Percentiles rank a stretch among this genome's conserved stretches.
Conservation (phyloP, 2,797 vertebrate genomes). For the Coendou prehensilis region DNA sequence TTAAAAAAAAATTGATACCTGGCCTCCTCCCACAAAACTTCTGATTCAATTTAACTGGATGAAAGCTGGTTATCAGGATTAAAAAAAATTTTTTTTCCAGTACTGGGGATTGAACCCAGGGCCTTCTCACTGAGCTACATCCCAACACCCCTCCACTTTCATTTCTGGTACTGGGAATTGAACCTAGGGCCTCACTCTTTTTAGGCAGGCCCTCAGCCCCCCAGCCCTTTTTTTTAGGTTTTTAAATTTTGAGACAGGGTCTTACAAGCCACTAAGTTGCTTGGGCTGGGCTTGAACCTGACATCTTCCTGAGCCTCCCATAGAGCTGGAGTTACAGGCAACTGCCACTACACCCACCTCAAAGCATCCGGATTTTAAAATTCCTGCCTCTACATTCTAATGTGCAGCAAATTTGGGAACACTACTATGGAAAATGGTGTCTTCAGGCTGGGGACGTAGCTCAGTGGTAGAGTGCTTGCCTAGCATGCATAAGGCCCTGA, state of each 20-base stretch:
- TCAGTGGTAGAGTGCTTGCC: no score
- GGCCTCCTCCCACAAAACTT: not conserved
- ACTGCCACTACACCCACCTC: not conserved
- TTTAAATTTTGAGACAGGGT: not conserved
- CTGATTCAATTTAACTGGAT: slow-evolving; percentile 30
- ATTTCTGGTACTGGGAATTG: not conserved
- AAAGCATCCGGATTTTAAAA: not conserved
- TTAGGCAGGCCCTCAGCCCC: not conserved
- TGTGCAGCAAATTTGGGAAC: slow-evolving; percentile 28
- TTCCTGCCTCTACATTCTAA: not conserved
- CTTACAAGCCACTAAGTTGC: not conserved
- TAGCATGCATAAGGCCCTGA: no score
- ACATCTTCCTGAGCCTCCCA: not conserved
- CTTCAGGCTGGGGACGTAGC: not conserved
- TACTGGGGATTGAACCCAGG: not conserved
- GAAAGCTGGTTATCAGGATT: not conserved
- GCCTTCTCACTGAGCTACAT: not conserved
- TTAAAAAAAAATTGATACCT: not conserved
- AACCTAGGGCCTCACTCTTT: not conserved
- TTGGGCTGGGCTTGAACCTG: not conserved
- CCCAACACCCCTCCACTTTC: not conserved
- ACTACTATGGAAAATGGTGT: slow-evolving; percentile 2
- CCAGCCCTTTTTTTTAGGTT: not conserved
- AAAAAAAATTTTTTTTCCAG: not conserved
- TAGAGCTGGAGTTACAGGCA: not conserved